Evolutionary conservation across 2,113 vertebrate species (phyloP).

Genomic region (Sialia sialis): DNA sequence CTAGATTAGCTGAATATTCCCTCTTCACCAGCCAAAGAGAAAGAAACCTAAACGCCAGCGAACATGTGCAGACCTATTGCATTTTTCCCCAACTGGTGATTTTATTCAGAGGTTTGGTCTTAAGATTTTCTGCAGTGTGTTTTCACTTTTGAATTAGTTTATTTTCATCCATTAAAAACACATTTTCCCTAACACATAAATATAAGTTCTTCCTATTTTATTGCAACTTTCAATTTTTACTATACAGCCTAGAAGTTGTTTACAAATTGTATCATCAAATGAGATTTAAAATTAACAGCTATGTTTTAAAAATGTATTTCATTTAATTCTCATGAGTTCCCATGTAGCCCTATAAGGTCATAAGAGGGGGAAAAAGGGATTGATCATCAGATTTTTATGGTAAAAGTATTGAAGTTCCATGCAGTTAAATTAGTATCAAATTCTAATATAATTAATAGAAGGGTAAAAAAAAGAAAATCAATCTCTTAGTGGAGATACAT

Average conservation of each 20-base stretch:
- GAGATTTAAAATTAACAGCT: not conserved
- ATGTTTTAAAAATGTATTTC: not conserved
- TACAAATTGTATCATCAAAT: not conserved
- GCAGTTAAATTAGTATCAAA: not conserved
- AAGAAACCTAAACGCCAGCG: not conserved
- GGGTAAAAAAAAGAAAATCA: not conserved
- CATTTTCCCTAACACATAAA: not conserved
- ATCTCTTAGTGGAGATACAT: not conserved
- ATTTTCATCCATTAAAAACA: not conserved
- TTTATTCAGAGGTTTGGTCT: not conserved
- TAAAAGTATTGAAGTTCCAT: not conserved
- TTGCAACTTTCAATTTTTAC: not conserved
- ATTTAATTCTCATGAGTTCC: not conserved
- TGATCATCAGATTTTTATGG: not conserved
- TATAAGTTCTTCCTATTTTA: not conserved
- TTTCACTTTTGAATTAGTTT: not conserved
- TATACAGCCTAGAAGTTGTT: not conserved
- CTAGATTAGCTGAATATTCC: not conserved
- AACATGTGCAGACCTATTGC: not conserved
- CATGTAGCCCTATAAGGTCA: not conserved
- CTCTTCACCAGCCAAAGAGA: not conserved
- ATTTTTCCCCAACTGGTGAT: not conserved
- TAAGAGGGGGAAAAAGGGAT: accelerated
- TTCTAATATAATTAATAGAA: not conserved
- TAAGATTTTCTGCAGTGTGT: not conserved